These are phyloP conservation scores for Ailuropoda melanoleuca DNA, from an alignment of 2,113 vertebrate species.

Conservation along the genomic window DNA sequence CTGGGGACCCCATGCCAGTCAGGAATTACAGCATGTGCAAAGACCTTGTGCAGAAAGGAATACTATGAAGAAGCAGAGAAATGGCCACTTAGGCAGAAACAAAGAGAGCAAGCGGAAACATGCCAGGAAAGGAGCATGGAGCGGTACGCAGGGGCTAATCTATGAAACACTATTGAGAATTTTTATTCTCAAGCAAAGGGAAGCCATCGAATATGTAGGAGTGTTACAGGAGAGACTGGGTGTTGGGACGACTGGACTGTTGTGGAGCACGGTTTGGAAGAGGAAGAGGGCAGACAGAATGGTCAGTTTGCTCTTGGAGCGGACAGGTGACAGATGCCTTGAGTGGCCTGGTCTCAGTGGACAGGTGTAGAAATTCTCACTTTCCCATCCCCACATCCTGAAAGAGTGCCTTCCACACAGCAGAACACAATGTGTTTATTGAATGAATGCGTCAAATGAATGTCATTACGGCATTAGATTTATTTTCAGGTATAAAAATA, in stretches of 20 bases:
- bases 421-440: neutral
- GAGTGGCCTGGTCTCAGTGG: fast-evolving
- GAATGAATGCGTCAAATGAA: neutral
- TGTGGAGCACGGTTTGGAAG: neutral
- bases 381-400: neutral
- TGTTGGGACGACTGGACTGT: fast-evolving
- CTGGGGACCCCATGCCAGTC: too few species aligned
- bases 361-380: neutral
- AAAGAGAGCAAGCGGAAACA: fast-evolving
- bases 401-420: neutral
- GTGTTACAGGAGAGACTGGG: neutral
- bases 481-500: neutral
- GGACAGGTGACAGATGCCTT: neutral
- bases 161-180: neutral
- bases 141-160: fast-evolving
- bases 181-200: neutral
- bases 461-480: neutral
- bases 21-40: neutral
- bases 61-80: too few species aligned
- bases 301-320: neutral
- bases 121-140: neutral
- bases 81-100: neutral
- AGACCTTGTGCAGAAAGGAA: neutral
- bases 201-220: neutral
- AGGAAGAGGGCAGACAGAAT: neutral